Percentiles rank a stretch among this genome's conserved stretches.
Conservation (phyloP, 2,888 invertebrate species). For the Drosophila pseudotalamancana region DNA sequence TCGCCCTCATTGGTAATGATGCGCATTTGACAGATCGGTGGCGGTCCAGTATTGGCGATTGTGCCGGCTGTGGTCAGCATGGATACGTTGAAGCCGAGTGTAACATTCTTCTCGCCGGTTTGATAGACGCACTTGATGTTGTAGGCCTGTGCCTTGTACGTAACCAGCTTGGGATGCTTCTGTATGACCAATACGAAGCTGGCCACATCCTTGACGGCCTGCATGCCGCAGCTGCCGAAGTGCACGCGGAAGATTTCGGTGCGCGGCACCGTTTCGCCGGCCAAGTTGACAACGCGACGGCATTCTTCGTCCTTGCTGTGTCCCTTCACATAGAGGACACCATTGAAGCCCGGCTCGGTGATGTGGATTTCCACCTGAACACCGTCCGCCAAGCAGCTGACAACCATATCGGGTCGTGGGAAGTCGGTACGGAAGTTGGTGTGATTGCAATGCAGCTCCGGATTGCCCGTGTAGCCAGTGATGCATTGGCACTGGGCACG, state of each 20-base stretch:
- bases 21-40: conserved; percentile 95
- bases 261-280: conserved; percentile 88
- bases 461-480: conserved; percentile 90
- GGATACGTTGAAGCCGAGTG: conserved; percentile 96
- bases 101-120: conserved; percentile 96
- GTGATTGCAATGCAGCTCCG: conserved; percentile 88
- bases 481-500: conserved; percentile 91
- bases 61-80: conserved; percentile 98
- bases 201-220: conserved; percentile 95
- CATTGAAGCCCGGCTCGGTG: conserved; percentile 90
- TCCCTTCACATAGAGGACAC: conserved; percentile 96
- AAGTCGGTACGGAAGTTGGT: conserved; percentile 90
- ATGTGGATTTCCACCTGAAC: conserved; percentile 93
- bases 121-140: conserved; percentile 98
- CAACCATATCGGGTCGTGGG: conserved; percentile 93
- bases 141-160: conserved; percentile 97
- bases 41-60: conserved; percentile 97
- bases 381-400: conserved; percentile 95
- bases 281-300: conserved; percentile 91
- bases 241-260: conserved; percentile 93
- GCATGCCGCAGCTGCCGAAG: conserved; percentile 95
- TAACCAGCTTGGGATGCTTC: conserved; percentile 97
- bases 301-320: conserved; percentile 97
- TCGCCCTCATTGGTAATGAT: conserved; percentile 94
- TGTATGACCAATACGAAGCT: conserved; percentile 97